Base-by-base conservation (phyloP, 1,140 invertebrate species). In the Drosophila bocki region DNA sequence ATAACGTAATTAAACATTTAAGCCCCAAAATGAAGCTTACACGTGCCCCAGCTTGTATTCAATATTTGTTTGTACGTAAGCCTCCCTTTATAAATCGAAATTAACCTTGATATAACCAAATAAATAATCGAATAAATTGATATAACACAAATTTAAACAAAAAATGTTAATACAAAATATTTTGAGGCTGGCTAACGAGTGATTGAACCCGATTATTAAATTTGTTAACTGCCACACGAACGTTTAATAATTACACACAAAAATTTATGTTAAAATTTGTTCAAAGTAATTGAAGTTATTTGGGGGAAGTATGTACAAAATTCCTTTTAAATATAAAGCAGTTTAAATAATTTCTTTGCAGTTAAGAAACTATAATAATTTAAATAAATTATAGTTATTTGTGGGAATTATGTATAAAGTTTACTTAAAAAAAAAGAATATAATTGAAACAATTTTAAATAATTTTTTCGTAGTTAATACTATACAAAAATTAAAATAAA, bases 41-140 rank as follows among this genome's bases (percentile, higher is more conserved):
- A 88, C 84, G 80, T 84, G 84, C 64, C 82, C 32, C 57, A 45
- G 51, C 19, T 19, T 22, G 26, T 42, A 58, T 57, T 47, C n/a
- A 65, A 65, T 32, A 51, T 17, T 51, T 17, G 9, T 57, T 41
- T n/a, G 37, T 56, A 39, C 53, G 39, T 78, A 61, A 56, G 37
- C 32, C 26, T 62, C 59, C 67, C 72, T 82, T 72, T 82, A 65
- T 68, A 69, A 75, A 87, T 48, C 64, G 65, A 87, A 88, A 78
- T 67, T 81, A 79, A 88, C 84, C 84, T 87, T 87, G 84, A 84
- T 88, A 58, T n/a, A 33, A 19, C 77, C 80, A 84, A 84, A 88
- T 61, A 90, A 84, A 88, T 61, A 75, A 22, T 71, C 57, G 35
- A 48, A 35, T n/a, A 42, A 44, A 42, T 51, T 22, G 29, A 61